Conservation (phyloP, 2,888 invertebrate genomes). For the Rhimphoctona megacephalus region DNA sequence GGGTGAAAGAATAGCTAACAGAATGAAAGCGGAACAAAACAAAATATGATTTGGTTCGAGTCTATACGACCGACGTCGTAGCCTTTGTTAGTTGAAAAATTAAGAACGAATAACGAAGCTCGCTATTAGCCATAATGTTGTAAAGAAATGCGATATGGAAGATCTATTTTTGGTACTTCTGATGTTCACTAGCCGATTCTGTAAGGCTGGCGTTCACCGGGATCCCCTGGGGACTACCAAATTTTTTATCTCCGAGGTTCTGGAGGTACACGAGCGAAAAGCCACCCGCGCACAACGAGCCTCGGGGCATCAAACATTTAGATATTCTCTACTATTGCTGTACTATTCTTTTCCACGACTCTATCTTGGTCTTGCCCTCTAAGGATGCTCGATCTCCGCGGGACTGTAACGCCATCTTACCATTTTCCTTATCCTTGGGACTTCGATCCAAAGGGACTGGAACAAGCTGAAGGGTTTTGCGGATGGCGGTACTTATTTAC, state of each 20-base stretch:
- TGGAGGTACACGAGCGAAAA: conserved; percentile 21
- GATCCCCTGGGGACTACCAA: conserved; percentile 46
- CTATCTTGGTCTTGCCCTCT: not conserved
- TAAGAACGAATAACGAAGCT: not conserved
- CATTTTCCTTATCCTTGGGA: conserved; percentile 10
- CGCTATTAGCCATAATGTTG: not conserved
- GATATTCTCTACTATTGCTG: conserved; percentile 59
- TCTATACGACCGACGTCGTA: not conserved
- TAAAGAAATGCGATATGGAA: not conserved
- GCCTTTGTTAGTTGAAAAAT: not conserved
- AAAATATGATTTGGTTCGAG: not conserved
- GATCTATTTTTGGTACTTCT: conserved; percentile 1
- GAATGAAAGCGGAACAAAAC: not conserved
- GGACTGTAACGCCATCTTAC: conserved; percentile 8
- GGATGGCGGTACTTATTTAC: conserved; percentile 13
- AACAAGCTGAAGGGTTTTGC: not conserved
- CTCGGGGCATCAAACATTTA: conserved; percentile 76
- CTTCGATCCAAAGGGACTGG: not conserved
- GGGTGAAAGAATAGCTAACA: not conserved
- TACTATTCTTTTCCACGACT: conserved; percentile 39
- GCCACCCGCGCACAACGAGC: conserved; percentile 66
- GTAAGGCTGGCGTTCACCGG: not conserved
- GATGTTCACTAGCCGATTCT: not conserved
- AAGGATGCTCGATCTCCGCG: not conserved
- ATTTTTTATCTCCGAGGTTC: conserved; percentile 46